Conservation (phyloP, 2,113 vertebrate species). For the Scatophagus argus region DNA sequence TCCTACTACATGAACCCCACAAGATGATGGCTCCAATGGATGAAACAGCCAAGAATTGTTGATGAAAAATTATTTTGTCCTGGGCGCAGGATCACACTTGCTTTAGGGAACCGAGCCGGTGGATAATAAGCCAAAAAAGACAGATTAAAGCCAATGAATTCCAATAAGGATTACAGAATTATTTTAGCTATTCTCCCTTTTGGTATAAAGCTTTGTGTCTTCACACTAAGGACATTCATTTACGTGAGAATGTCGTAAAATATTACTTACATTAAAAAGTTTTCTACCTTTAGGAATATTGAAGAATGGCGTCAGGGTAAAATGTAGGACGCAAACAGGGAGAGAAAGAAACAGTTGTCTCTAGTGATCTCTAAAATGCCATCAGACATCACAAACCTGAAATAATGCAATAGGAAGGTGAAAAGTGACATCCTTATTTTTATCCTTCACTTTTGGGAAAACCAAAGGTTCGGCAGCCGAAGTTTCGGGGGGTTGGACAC, state of each 20-base stretch:
- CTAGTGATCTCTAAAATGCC: slow-evolving; percentile 33
- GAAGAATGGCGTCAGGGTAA: neutral
- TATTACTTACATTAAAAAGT: neutral
- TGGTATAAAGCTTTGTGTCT: neutral
- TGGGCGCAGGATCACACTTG: neutral
- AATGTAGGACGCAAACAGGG: neutral
- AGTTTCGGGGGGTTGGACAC: neutral
- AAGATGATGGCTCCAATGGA: neutral
- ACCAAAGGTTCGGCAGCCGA: neutral
- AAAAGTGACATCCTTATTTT: slow-evolving; percentile 5
- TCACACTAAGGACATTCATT: neutral
- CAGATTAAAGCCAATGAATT: neutral
- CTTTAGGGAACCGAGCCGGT: neutral
- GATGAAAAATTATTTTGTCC: neutral
- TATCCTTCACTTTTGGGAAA: slow-evolving; percentile 1
- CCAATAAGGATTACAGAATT: neutral
- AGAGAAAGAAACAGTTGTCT: slow-evolving; percentile 5
- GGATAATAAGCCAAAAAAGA: neutral
- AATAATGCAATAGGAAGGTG: neutral
- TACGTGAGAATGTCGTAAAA: neutral
- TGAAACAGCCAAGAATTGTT: neutral
- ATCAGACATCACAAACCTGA: slow-evolving; percentile 27
- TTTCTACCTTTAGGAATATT: neutral
- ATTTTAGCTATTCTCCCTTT: neutral
- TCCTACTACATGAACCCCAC: neutral